A percentile compares a stretch with the other conserved stretches of the same genome.
phyloP scores from a whole-genome alignment of 2,113 vertebrate genomes.

The Thryonomys swinderianus region DNA sequence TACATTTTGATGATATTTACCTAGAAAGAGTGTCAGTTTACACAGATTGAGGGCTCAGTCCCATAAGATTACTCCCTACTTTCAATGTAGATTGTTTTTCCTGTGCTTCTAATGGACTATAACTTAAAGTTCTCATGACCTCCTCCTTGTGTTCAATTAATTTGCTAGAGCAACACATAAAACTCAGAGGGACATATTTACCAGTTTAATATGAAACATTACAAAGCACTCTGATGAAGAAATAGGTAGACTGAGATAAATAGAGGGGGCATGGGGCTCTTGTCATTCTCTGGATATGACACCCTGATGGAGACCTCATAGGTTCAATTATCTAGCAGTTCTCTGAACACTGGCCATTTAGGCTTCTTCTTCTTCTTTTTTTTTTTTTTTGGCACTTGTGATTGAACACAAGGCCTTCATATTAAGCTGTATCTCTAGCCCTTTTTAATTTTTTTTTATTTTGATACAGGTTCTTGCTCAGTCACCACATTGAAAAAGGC shows the following conservation, averaged over 20 bases:
- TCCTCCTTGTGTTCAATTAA: not conserved
- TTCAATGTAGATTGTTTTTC: not conserved
- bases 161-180: not conserved
- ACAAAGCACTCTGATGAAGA: not conserved
- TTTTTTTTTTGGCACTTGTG: too few species aligned
- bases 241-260: too few species aligned
- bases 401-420: not conserved
- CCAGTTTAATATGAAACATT: not conserved
- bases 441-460: not conserved
- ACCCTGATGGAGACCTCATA: not conserved
- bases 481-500: not conserved
- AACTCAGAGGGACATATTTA: not conserved
- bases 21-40: not conserved
- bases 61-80: not conserved
- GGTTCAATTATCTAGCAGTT: not conserved
- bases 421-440: not conserved
- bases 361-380: not conserved
- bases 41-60: not conserved
- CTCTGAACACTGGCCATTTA: not conserved
- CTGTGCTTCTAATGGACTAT: not conserved
- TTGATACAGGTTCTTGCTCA: not conserved
- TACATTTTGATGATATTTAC: not conserved
- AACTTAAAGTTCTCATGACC: not conserved
- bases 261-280: accelerated
- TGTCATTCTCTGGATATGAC: not conserved